Percentiles rank a stretch among this genome's conserved stretches.
phyloP scores from a whole-genome alignment of 1,140 invertebrate genomes.

The Zophobas atratus region DNA sequence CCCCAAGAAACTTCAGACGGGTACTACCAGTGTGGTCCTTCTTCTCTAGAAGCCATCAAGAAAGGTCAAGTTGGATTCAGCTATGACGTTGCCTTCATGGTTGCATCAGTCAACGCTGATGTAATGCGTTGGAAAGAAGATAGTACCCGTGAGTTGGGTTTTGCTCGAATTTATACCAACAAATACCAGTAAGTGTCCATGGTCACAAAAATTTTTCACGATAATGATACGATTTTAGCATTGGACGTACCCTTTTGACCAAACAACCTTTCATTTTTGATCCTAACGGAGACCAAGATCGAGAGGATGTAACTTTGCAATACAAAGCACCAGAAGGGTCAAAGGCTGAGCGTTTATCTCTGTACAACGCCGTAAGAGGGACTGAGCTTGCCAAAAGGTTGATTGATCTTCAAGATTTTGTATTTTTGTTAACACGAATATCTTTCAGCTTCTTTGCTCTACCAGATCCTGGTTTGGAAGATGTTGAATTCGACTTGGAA shows the following conservation, averaged over 20 bases:
- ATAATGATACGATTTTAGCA: conserved; percentile 69
- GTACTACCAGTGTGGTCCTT: conserved; percentile 78
- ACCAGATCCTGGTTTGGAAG: conserved; percentile 72
- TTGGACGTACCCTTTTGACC: conserved; percentile 83
- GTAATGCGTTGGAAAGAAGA: conserved; percentile 76
- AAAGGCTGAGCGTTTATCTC: conserved; percentile 76
- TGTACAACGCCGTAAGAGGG: conserved; percentile 78
- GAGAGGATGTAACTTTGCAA: conserved; percentile 78
- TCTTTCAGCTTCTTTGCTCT: conserved; percentile 73
- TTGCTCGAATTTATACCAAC: conserved; percentile 76
- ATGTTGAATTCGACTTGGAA: conserved; percentile 79
- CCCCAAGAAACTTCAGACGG: conserved; percentile 80
- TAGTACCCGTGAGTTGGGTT: conserved; percentile 73
- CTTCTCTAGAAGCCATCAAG: conserved; percentile 78
- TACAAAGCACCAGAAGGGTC: conserved; percentile 86
- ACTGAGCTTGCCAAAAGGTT: conserved; percentile 76
- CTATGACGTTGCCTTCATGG: conserved; percentile 82
- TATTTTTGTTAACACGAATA: not conserved
- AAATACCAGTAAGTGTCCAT: conserved; percentile 67
- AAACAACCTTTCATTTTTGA: conserved; percentile 82
- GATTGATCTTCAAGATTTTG: conserved; percentile 20
- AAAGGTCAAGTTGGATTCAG: conserved; percentile 79
- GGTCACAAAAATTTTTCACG: not conserved
- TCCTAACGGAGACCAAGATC: conserved; percentile 77
- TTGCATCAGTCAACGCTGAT: conserved; percentile 76